Evolutionary conservation across 1,140 invertebrate genomes (phyloP).

Genomic region (Listronotus oregonensis): DNA sequence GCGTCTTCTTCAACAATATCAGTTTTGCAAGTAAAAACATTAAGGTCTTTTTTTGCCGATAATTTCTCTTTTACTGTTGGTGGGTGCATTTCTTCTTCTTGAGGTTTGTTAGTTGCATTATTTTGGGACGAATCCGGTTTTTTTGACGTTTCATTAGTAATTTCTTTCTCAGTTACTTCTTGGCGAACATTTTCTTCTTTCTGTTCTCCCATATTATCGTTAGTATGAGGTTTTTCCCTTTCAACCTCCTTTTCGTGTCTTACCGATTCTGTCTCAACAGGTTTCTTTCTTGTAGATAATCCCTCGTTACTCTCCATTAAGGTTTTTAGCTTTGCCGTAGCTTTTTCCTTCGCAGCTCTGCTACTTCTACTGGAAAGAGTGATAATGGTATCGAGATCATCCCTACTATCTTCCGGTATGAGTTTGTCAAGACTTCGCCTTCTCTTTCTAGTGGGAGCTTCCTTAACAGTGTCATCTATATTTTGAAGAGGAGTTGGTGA

Average conservation of each 20-base stretch:
- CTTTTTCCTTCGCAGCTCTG: slow-evolving; percentile 38
- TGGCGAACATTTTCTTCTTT: slow-evolving; percentile 17
- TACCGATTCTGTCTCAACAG: neutral
- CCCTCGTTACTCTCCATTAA: slow-evolving; percentile 31
- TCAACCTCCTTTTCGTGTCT: neutral
- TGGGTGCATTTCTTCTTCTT: neutral
- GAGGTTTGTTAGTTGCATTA: neutral
- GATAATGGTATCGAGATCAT: slow-evolving; percentile 33
- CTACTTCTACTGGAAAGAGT: slow-evolving; percentile 32
- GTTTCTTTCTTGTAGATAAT: neutral
- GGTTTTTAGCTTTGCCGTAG: slow-evolving; percentile 34
- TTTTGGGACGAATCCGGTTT: slow-evolving; percentile 21
- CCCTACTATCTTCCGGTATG: slow-evolving; percentile 27
- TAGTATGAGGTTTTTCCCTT: neutral
- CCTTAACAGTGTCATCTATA: neutral
- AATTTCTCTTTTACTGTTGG: slow-evolving; percentile 7
- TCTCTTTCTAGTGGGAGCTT: slow-evolving; percentile 18
- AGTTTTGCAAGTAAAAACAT: slow-evolving; percentile 48
- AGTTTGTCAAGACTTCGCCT: slow-evolving; percentile 26
- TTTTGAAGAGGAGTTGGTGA: neutral
- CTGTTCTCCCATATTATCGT: neutral
- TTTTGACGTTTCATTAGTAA: slow-evolving; percentile 11
- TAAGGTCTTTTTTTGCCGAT: slow-evolving; percentile 39
- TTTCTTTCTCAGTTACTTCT: slow-evolving; percentile 3
- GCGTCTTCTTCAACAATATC: slow-evolving; percentile 47